Evolutionary conservation across 2,888 invertebrate genomes (phyloP), one percentile per base, ranked within the genome.

Genomic region (Drosophila paramelanica): DNA sequence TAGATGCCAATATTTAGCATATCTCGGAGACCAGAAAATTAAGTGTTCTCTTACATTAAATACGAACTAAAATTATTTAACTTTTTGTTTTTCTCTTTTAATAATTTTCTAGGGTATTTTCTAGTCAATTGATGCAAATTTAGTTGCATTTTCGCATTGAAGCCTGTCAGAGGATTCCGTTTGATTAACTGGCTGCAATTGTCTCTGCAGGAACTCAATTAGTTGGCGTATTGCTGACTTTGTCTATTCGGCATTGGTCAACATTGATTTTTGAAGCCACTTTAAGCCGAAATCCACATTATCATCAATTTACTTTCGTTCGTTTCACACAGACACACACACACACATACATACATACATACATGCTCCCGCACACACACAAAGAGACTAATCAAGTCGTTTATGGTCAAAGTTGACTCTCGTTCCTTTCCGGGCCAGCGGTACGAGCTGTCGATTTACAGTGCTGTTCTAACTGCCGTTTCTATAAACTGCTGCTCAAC

Each of bases 401-500:
- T 25, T 13, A 10, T 23, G 43, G 36, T 11, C 36, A 20, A 20
- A 47, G 20, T 41, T 31, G 11, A 11, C 7, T 25, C 25, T 46
- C 13, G 7, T 36, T 13, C 5, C 25, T 17, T 38, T 56, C 25
- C 43, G 31, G 20, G 3, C 20, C 2, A 20, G 20, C 17, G 27
- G 14, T 20, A 27, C n/a, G 36, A 38, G 36, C 25, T 55, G 23
- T 23, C 36, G 14, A 43, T 42, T 52, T 49, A 27, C 14, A 17
- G 23, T 58, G 20, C 33, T 33, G 11, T 33, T 25, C 31, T 14
- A 39, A 25, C 62, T 27, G 31, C 42, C 38, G 36, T 6, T 38
- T 20, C 38, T 25, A 43, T 50, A 45, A 50, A 17, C 56, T 41
- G 33, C 14, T 27, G 27, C 10, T 47, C 55, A 60, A 47, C 51